Percentiles rank a stretch among this genome's conserved stretches.
phyloP scores from a whole-genome alignment of 2,888 invertebrate species.

The Sturmia bella region DNA sequence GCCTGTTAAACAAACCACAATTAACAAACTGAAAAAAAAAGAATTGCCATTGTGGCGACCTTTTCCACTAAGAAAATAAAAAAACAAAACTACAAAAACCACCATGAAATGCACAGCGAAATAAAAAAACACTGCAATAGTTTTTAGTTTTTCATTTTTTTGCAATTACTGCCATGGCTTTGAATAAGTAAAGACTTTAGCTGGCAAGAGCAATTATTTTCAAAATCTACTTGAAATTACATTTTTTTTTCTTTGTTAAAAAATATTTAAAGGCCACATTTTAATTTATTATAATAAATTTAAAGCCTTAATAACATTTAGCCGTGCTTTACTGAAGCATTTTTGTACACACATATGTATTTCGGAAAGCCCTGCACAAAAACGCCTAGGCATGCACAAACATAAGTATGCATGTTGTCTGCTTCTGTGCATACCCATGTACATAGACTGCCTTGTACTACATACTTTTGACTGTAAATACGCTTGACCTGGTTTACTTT shows the following conservation, averaged over 20 bases:
- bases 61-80: conserved; percentile 13
- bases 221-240: conserved; percentile 16
- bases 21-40: conserved; percentile 18
- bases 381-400: not conserved
- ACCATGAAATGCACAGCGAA: conserved; percentile 27
- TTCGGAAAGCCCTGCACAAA: no score
- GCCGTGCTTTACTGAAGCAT: not conserved
- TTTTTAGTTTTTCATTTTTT: conserved; percentile 3
- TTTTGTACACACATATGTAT: not conserved
- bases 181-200: conserved; percentile 29
- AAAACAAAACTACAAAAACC: no score
- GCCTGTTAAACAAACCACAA: conserved; percentile 6
- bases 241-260: not conserved
- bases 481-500: conserved; percentile 72
- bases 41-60: conserved; percentile 54
- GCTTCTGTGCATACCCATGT: no score
- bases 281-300: conserved; percentile 9
- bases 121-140: conserved; percentile 1
- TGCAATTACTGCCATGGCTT: conserved; percentile 47
- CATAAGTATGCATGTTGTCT: conserved; percentile 5
- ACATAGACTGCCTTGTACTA: conserved; percentile 53
- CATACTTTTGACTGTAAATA: conserved; percentile 69
- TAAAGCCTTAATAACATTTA: not conserved
- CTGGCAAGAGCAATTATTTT: conserved; percentile 35
- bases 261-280: conserved; percentile 2